These are phyloP conservation scores for Indicator indicator DNA, from an alignment of 2,113 vertebrate genomes.

Conservation along the genomic window DNA sequence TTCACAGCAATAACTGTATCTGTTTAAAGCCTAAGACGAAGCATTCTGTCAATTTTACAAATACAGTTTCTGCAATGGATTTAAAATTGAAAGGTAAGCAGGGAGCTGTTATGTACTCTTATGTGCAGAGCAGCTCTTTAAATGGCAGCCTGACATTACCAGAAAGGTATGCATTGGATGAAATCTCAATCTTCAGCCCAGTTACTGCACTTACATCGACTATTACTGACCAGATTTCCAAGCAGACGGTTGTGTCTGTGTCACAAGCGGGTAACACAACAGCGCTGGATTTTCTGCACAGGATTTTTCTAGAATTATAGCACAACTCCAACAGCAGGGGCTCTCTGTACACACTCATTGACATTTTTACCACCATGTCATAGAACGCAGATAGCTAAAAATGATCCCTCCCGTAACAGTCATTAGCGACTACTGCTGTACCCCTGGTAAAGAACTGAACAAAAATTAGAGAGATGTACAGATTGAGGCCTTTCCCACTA, in stretches of 20 bases:
- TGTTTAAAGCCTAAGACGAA: neutral
- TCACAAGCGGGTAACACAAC: neutral
- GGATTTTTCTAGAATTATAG: neutral
- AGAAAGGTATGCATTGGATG: conserved; percentile 62
- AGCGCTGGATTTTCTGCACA: neutral
- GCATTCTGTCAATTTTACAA: conserved; percentile 29
- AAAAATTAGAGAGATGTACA: neutral
- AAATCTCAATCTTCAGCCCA: conserved; percentile 56
- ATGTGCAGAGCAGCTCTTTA: conserved; percentile 51
- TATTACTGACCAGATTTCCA: neutral
- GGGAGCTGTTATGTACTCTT: conserved; percentile 52
- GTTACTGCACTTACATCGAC: conserved; percentile 15
- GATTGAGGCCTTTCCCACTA: neutral
- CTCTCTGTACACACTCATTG: neutral
- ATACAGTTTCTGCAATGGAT: conserved; percentile 20
- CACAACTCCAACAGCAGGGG: neutral
- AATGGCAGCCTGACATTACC: conserved; percentile 63
- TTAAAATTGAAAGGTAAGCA: conserved; percentile 64
- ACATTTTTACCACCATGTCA: conserved; percentile 13
- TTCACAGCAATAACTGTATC: neutral
- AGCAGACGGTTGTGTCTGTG: neutral
- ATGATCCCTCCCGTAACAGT: neutral
- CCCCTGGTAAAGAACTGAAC: neutral
- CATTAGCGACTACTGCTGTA: neutral
- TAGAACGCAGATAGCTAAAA: neutral